Evolutionary conservation across 2,888 invertebrate genomes (phyloP).

Genomic region (Pheosia gnoma): DNA sequence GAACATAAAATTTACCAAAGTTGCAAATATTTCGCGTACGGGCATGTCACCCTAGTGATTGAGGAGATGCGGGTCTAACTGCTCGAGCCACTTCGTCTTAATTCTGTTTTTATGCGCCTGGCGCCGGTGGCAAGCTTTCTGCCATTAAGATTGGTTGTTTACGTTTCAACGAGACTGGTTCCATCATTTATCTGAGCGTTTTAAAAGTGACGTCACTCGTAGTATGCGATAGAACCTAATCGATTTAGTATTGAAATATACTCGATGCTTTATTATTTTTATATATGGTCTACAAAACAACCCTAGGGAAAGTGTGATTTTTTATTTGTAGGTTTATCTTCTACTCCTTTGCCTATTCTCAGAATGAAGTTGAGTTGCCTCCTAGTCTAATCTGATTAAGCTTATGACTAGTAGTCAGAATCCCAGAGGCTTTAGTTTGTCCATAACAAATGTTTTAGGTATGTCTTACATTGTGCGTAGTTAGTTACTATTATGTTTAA

Average conservation of each 20-base stretch:
- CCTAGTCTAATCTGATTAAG: too few relatives aligned
- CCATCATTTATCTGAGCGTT: conserved; percentile 14
- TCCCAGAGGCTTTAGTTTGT: too few relatives aligned
- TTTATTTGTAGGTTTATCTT: too few relatives aligned
- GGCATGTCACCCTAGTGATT: conserved; percentile 39
- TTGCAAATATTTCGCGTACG: conserved; percentile 30
- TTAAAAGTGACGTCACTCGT: conserved; percentile 6
- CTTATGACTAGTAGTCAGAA: too few relatives aligned
- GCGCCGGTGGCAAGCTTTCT: conserved; percentile 14
- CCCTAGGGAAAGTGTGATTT: too few relatives aligned
- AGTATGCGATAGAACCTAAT: neutral
- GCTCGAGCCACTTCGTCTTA: conserved; percentile 44
- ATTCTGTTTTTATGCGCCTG: conserved; percentile 45
- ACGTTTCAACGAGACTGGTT: conserved; percentile 20
- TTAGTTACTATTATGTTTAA: too few relatives aligned
- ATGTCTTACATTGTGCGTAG: too few relatives aligned
- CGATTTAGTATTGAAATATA: neutral
- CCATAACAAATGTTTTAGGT: too few relatives aligned
- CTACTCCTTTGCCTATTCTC: too few relatives aligned
- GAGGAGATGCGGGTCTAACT: conserved; percentile 37
- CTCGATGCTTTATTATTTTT: too few relatives aligned
- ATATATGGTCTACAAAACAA: too few relatives aligned
- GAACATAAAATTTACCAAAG: conserved; percentile 22
- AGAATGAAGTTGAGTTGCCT: too few relatives aligned
- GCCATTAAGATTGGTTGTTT: conserved; percentile 33